Evolutionary conservation across 35 echinoderm and acorn worm species (phyloP), one percentile per base, ranked within the genome.

Genomic region (Diadema setosum): DNA sequence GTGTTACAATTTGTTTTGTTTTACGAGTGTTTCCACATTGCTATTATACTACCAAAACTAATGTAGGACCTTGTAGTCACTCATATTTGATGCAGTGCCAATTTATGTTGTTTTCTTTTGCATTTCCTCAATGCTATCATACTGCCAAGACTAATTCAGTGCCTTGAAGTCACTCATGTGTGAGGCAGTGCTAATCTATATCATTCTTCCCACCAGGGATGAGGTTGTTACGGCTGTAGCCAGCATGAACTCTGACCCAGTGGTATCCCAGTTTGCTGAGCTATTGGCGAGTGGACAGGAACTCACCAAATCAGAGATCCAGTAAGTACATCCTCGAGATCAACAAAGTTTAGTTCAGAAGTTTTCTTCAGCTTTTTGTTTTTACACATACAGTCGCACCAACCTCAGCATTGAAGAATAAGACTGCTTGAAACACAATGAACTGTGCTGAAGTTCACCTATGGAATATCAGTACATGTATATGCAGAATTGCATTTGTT

Each of bases 221-320:
- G 36, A 44, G 14, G 37, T 20, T 44, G 73, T 78, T 42, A 80
- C 87, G 27, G 95, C 95, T 49, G 87, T 94, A 43, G 95, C 95
- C 45, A 97, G 91, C 29, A 75, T 97, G 83, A 97, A 94, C 85
- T 94, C 87, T 82, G 95, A 93, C 49, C 95, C 91, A 15, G 82
- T 90, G 21, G 95, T 90, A 2, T 91, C 95, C 26, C 88, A 91
- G 81, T 93, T 93, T 87, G 95, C 95, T 5, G 95, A 93, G 81
- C 50, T 91, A 30, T 41, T 97, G 20, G 74, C 91, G 32, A 67
- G 76, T 36, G 95, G 90, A 2, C 89, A 91, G 31, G 91, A 90
- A 32, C 55, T 97, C 9, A 82, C 26, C 32, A 97, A 97, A 84
- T 94, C 95, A 65, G 85, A 97, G 81, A 46, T 97, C n/a, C 29